Evolutionary conservation across 2,797 vertebrate genomes (phyloP).

Genomic region (Cossypha dichroa): DNA sequence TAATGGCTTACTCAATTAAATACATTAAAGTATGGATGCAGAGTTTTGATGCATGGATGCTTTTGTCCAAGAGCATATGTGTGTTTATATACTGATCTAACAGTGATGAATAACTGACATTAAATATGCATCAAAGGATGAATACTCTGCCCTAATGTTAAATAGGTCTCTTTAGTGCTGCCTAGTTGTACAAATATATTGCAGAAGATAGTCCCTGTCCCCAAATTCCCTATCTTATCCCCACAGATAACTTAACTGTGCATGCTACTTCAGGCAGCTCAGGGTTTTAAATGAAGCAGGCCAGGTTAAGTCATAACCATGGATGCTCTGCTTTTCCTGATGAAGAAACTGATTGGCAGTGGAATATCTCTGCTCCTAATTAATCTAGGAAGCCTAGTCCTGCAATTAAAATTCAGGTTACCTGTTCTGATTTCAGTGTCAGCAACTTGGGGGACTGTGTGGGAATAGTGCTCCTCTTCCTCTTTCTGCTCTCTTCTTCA

Average conservation of each 20-base stretch:
- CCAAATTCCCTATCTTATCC: background rate
- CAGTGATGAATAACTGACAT: background rate
- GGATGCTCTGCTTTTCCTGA: background rate
- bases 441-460: background rate
- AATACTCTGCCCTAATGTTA: slow-evolving; percentile 9
- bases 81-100: slow-evolving; percentile 41
- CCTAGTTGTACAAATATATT: background rate
- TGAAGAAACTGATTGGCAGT: background rate
- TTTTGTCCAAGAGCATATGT: slow-evolving; percentile 56
- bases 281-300: background rate
- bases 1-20: slow-evolving; percentile 61
- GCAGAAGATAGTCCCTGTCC: background rate
- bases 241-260: background rate
- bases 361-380: background rate
- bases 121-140: slow-evolving; percentile 31
- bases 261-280: background rate
- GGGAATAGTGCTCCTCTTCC: background rate
- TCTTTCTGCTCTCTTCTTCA: background rate
- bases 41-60: slow-evolving; percentile 55
- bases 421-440: background rate
- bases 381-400: background rate
- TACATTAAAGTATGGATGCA: slow-evolving; percentile 33
- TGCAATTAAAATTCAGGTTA: background rate
- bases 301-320: background rate
- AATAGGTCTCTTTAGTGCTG: background rate